Evolutionary conservation across 2,113 vertebrate species (phyloP).

Genomic region (Sialia sialis): DNA sequence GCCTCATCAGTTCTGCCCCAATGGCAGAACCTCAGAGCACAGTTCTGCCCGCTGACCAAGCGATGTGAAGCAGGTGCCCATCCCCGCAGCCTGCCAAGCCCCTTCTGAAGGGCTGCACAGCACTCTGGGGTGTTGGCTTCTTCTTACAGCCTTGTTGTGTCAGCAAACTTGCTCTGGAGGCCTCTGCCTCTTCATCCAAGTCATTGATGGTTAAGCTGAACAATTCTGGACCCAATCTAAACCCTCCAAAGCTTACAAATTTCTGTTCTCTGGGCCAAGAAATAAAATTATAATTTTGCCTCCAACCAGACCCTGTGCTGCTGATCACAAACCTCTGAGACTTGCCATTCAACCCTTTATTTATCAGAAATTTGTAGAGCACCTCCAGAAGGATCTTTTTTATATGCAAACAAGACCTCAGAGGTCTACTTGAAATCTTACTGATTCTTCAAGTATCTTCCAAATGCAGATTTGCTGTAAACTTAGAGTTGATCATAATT

Average conservation of each 20-base stretch:
- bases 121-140: fast-evolving
- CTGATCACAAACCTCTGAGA: not conserved
- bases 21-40: not conserved
- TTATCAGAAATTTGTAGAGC: not conserved
- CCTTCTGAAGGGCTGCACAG: no score
- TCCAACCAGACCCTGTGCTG: not conserved
- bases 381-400: not conserved
- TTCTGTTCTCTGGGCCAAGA: no score
- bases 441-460: not conserved
- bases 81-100: no score
- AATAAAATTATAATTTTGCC: no score
- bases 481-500: not conserved
- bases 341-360: not conserved
- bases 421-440: not conserved
- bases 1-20: not conserved
- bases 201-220: not conserved
- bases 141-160: not conserved
- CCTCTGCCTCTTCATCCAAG: not conserved
- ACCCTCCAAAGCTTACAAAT: no score
- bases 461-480: not conserved
- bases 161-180: not conserved
- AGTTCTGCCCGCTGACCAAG: not conserved
- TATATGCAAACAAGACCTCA: not conserved
- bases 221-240: not conserved
- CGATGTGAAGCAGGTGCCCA: not conserved